Evolutionary conservation across 2,888 invertebrate genomes (phyloP).

Genomic region (Agrilus cyanescens): DNA sequence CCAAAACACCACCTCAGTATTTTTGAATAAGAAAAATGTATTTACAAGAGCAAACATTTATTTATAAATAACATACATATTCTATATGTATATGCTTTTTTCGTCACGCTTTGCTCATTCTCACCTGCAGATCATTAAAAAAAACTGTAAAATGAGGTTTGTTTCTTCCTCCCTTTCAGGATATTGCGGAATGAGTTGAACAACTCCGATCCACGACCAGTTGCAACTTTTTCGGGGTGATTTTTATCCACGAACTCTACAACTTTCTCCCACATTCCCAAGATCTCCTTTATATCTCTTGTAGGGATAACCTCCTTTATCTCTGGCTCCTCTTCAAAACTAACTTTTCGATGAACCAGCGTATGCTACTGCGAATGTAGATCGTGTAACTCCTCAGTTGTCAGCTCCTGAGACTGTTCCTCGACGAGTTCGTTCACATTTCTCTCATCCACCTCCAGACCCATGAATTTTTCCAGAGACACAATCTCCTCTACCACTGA

Average conservation of each 20-base stretch:
- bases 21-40: too few relatives aligned
- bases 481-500: constrained; percentile 15
- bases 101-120: too few relatives aligned
- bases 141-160: constrained; percentile 1
- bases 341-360: background rate
- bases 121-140: too few relatives aligned
- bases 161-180: constrained; percentile 7
- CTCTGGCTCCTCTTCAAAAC: background rate
- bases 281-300: constrained; percentile 3
- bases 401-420: constrained; percentile 11
- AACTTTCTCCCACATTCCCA: background rate
- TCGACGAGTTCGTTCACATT: constrained; percentile 15
- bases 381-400: background rate
- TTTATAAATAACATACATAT: too few relatives aligned
- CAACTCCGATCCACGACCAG: constrained; percentile 4
- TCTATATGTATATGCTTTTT: too few relatives aligned
- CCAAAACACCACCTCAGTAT: too few relatives aligned
- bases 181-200: constrained; percentile 8
- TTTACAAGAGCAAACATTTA: too few relatives aligned
- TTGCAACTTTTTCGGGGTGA: constrained; percentile 4
- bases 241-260: constrained; percentile 4
- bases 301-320: background rate
- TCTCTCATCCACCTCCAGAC: constrained; percentile 14
- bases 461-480: constrained; percentile 15
- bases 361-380: constrained; percentile 5